These are phyloP conservation scores for Archips crataeganus DNA, from an alignment of 2,888 invertebrate species.

Conservation along the genomic window DNA sequence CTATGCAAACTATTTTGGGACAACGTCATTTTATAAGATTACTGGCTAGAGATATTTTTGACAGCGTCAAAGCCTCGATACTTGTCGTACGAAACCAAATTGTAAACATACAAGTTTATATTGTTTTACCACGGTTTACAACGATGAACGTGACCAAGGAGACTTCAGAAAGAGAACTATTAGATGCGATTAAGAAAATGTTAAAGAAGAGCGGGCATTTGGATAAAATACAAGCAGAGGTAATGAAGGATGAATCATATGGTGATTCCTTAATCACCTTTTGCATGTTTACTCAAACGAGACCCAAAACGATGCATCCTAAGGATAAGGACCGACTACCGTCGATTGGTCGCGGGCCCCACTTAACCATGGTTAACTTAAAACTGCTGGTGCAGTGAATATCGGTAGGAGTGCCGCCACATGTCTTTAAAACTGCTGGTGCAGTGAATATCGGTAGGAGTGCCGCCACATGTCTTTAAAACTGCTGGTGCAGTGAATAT, in stretches of 20 bases:
- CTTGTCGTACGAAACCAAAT: background rate
- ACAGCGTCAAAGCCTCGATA: background rate
- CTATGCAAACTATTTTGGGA: background rate
- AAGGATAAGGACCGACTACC: no score
- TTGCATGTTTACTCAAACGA: background rate
- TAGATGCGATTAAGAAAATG: constrained; percentile 73
- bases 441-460: no score
- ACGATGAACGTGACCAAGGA: constrained; percentile 66
- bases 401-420: no score
- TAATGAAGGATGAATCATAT: constrained; percentile 48
- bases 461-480: no score
- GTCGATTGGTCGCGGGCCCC: no score
- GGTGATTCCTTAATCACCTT: no score
- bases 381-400: no score
- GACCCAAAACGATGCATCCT: no score
- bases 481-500: no score
- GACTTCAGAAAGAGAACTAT: constrained; percentile 71
- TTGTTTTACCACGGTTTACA: constrained; percentile 4
- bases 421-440: no score
- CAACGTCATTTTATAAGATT: background rate
- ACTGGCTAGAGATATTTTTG: constrained; percentile 5
- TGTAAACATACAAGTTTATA: constrained; percentile 8
- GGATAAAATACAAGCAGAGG: constrained; percentile 79
- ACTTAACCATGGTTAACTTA: no score
- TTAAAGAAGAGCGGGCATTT: constrained; percentile 73